Percentiles rank a stretch among this genome's conserved stretches.
These are phyloP conservation scores for Orthonyx spaldingii DNA, from an alignment of 2,113 vertebrate genomes.

Conservation along the genomic window DNA sequence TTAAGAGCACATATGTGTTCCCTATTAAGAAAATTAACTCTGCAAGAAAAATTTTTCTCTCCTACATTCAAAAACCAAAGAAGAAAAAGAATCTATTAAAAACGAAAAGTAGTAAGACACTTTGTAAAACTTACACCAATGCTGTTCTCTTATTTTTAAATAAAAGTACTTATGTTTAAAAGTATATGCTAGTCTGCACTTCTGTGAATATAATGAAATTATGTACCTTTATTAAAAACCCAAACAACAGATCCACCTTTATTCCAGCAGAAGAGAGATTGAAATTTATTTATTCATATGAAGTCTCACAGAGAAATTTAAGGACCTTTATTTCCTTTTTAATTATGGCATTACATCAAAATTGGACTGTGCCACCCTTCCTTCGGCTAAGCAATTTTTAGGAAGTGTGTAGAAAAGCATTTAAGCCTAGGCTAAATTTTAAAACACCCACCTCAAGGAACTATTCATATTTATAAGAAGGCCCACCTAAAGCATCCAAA, in stretches of 20 bases:
- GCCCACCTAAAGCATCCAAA: neutral
- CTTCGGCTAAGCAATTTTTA: neutral
- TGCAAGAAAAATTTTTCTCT: neutral
- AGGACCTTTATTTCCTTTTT: neutral
- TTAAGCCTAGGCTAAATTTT: neutral
- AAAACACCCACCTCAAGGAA: neutral
- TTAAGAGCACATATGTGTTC: neutral
- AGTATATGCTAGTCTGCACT: neutral
- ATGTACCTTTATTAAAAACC: neutral
- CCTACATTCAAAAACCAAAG: neutral
- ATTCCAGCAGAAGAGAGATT: neutral
- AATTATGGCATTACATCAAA: neutral
- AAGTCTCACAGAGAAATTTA: neutral
- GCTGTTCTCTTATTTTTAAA: neutral
- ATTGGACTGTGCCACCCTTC: neutral
- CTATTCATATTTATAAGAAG: neutral
- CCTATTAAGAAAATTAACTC: neutral
- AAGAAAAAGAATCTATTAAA: neutral
- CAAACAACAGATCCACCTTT: neutral
- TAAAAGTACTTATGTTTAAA: neutral
- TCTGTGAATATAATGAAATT: neutral
- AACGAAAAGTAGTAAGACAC: neutral
- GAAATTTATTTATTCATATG: neutral
- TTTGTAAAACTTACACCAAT: neutral
- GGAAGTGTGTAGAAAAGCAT: neutral